Evolutionary conservation across 2,113 vertebrate genomes (phyloP), one percentile per base, ranked within the genome.

Genomic region (Passer montanus): DNA sequence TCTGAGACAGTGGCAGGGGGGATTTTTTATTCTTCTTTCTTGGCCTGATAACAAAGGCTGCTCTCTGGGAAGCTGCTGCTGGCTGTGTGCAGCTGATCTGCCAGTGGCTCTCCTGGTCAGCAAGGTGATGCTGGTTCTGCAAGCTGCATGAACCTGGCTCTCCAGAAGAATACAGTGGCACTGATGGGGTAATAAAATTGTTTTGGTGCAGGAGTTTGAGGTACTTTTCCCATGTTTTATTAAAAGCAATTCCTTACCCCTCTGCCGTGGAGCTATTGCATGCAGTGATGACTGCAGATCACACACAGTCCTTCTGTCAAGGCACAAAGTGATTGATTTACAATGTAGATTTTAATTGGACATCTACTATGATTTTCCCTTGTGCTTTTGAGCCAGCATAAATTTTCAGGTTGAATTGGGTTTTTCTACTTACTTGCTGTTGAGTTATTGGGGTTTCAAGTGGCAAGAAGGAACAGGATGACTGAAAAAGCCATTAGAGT

Each of bases 221-320:
- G 23, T 39, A 7, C 20, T 76, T 91, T 41, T 74, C 17, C 60
- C 1, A 0, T 60, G 24, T 43, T 94, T 55, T 55, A 18, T 9
- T 78, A 11, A 26, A 76, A 58, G 16, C 52, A 18, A 35, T 33
- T 83, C 33, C 26, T 85, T 9, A 13, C 18, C 33, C 41, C 2
- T 53, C 19, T 80, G 17, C n/a, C 21, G 3, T 0, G 0, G 43
- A 18, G 44, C 7, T 26, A 13, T 41, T 3, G 7, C 10, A 2
- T 28, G 19, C 70, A 6, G 16, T 27, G 17, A 24, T 31, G 47
- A 8, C 63, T 21, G 6, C 11, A 43, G 43, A 19, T 63, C 64
- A 14, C 11, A 17, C 8, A 3, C 15, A 4, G 8, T 7, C 46
- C 33, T 91, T 63, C 30, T 83, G 4, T 59, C 17, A 12, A n/a